Base-by-base conservation (phyloP, 2,113 vertebrate genomes). In the Hylia prasina region DNA sequence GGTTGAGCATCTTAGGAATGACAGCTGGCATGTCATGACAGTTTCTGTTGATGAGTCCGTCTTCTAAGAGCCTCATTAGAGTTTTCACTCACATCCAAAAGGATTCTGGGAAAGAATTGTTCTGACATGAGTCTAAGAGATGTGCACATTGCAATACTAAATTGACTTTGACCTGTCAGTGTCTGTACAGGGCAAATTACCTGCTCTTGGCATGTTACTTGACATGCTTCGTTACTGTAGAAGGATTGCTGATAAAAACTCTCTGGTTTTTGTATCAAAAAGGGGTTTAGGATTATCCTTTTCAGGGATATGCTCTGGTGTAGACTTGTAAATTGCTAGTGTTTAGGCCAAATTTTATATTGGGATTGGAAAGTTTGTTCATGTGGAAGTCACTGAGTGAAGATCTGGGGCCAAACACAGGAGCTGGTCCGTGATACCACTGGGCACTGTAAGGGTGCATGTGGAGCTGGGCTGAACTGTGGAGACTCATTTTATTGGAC, bases 11-110 rank as follows among this genome's bases (percentile, higher is more conserved):
- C 63, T 70, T 54, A 50, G 44, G 68, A 89, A 70, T 96, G 83
- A 94, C 93, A 94, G 64, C 87, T 93, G 72, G 75, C 89, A 76
- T 83, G 66, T 90, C 81, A 61, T 92, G 93, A 73, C 80, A 92
- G 61, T 87, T 93, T 87, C 65, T 91, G 56, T 83, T 77, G 58
- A 73, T 50, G 71, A 60, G 45, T 63, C 68, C 31, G 0, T 93
- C 60, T 90, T 96, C 61, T 45, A 45, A 91, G 54, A 75, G 61
- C 89, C 87, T 95, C 91, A 78, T 95, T 96, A 97, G 92, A 64
- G 69, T 73, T 88, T 90, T 70, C 73, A 77, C 54, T 94, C 58
- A 25, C 42, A 68, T 89, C 56, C 92, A 75, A 7, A 72, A 85
- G 85, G 83, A 87, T 91, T 76, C 57, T 73, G 81, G 89, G 86